phyloP scores from a whole-genome alignment of 1,140 invertebrate species.

The Drosophila guanche region DNA sequence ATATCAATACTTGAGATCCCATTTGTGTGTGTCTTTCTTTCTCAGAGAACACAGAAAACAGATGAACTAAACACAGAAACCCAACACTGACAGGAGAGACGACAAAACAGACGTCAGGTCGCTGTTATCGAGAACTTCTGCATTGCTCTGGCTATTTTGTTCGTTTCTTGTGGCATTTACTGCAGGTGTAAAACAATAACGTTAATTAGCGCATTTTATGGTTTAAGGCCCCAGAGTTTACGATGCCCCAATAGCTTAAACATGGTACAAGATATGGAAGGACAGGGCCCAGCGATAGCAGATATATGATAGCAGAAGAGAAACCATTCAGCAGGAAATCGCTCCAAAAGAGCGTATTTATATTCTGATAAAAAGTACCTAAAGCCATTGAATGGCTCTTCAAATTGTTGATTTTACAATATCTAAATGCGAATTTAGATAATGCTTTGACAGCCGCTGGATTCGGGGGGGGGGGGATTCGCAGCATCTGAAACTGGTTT shows the following conservation, averaged over 20 bases:
- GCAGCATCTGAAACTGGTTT: no score
- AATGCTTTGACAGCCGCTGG: no score
- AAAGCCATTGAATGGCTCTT: neutral
- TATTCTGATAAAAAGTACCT: neutral
- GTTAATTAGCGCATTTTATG: conserved; percentile 23
- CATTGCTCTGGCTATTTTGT: conserved; percentile 6
- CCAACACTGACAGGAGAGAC: no score
- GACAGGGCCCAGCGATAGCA: neutral
- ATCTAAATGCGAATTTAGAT: no score
- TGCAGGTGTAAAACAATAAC: conserved; percentile 17
- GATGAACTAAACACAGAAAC: no score
- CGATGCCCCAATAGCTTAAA: conserved; percentile 20
- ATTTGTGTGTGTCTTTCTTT: no score
- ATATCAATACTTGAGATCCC: no score
- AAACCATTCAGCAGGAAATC: conserved; percentile 27
- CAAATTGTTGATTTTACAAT: no score
- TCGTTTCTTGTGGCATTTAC: conserved; percentile 11
- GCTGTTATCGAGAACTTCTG: neutral
- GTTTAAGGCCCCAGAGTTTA: conserved; percentile 28
- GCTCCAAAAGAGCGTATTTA: no score
- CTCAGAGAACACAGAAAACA: no score
- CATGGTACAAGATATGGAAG: conserved; percentile 28
- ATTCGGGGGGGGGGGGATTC: no score
- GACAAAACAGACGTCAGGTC: no score
- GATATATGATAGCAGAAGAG: conserved; percentile 7